Evolutionary conservation across 2,113 vertebrate species (phyloP).

Genomic region (Siniperca chuatsi): DNA sequence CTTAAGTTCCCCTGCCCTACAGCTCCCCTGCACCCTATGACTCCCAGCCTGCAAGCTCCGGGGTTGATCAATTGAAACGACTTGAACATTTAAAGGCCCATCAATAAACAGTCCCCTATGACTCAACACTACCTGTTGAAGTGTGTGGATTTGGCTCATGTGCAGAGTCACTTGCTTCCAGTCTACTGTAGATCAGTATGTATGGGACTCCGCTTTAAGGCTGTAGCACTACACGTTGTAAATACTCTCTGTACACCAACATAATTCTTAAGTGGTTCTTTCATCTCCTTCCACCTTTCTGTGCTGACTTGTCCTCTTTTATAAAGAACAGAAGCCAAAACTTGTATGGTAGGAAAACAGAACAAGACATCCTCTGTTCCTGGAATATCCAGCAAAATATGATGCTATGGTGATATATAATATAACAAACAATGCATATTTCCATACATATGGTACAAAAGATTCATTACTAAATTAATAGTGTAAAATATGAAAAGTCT

Average conservation of each 20-base stretch:
- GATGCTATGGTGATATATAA: not conserved
- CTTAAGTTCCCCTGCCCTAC: constrained; percentile 74
- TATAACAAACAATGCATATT: not conserved
- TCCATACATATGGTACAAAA: constrained; percentile 20
- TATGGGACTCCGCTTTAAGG: not conserved
- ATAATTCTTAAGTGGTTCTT: not conserved
- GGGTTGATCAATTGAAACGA: constrained; percentile 88
- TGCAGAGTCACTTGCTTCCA: constrained; percentile 68
- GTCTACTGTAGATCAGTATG: constrained; percentile 35
- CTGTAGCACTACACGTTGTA: not conserved
- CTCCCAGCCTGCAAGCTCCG: constrained; percentile 73
- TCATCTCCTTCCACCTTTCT: constrained; percentile 11
- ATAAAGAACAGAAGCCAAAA: constrained; percentile 9
- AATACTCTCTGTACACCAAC: not conserved
- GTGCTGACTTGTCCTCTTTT: constrained; percentile 1
- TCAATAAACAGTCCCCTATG: constrained; percentile 86
- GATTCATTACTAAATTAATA: constrained; percentile 19
- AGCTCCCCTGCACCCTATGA: constrained; percentile 57
- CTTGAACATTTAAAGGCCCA: constrained; percentile 83
- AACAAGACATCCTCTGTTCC: constrained; percentile 3
- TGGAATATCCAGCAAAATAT: not conserved
- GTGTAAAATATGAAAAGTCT: constrained; percentile 11
- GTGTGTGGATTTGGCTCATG: constrained; percentile 72
- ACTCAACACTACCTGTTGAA: constrained; percentile 76
- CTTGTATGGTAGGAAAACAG: not conserved